Base-by-base conservation (phyloP, 2,113 vertebrate species). In the Labrus mixtus region DNA sequence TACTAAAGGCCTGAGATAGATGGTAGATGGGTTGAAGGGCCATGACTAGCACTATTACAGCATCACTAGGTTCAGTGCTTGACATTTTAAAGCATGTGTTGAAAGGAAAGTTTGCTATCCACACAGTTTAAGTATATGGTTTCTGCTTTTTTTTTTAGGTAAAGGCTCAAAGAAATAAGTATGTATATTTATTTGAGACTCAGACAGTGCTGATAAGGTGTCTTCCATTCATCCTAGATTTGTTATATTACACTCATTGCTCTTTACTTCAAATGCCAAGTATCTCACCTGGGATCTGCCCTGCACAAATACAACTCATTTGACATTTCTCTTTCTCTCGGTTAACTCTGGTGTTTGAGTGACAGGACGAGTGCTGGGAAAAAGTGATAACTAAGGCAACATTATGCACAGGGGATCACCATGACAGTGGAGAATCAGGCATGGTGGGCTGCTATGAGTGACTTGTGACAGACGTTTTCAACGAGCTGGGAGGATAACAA, bases 401-500 rank as follows among this genome's bases (percentile, higher is more conserved):
- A 39, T 54, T 79, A 78, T 66, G 37, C 61, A 72, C 36, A 48
- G 25, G 46, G 69, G 39, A 50, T 53, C 36, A 17, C 51, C 6
- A 12, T 68, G 56, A 71, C 54, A 45, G 45, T 12, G 50, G 58
- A 53, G 29, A 55, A 25, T 64, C 57, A 33, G 54, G 5, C 45
- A 55, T 20, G 37, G 20, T 59, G 57, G 25, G 46, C 16, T 20
- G 13, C 17, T 20, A 22, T 23, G 22, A 37, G 46, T 60, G 72
- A 71, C 60, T 59, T 69, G 71, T 79, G 63, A 69, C 67, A 51
- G 36, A 55, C 45, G 50, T 83, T 82, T 85, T 61, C 39, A 71
- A 1, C 16, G 54, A 61, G 23, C 54, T 77, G 62, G 70, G 73
- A 62, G 36, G 69, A 64, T 71, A 58, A 65, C 57, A 74, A 60